Conservation (phyloP, 1,140 invertebrate species). For the Metaphire vulgaris region DNA sequence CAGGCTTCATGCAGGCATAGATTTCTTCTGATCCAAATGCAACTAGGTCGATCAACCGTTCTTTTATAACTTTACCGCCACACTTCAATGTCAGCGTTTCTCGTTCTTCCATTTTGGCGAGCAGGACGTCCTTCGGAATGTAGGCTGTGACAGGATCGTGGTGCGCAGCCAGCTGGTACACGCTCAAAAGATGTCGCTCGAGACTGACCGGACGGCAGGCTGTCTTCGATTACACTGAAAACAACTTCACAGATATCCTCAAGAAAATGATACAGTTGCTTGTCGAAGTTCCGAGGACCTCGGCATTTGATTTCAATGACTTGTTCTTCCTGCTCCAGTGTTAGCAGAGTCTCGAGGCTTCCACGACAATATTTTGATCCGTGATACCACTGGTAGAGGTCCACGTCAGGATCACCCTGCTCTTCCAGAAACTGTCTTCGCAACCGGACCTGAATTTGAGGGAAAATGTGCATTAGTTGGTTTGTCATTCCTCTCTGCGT, state of each 20-base stretch:
- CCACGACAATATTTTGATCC: conserved; percentile 71
- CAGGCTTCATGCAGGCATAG: conserved; percentile 47
- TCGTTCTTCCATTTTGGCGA: conserved; percentile 54
- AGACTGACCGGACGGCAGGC: conserved; percentile 64
- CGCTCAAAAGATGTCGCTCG: conserved; percentile 62
- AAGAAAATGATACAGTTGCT: conserved; percentile 62
- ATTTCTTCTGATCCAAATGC: conserved; percentile 61
- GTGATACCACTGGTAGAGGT: conserved; percentile 72
- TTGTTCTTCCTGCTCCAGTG: conserved; percentile 59
- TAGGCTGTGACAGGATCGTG: conserved; percentile 58
- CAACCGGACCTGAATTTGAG: conserved; percentile 66
- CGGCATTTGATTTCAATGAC: conserved; percentile 64
- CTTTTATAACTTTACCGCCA: conserved; percentile 54
- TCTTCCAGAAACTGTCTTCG: conserved; percentile 57
- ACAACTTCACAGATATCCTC: conserved; percentile 67
- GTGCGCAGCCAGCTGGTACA: conserved; percentile 56
- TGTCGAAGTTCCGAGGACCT: conserved; percentile 55
- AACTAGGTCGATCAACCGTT: conserved; percentile 63
- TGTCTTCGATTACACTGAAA: conserved; percentile 60
- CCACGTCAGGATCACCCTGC: conserved; percentile 55
- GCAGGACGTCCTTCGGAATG: conserved; percentile 59
- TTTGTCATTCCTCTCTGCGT: conserved; percentile 54
- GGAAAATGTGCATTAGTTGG: conserved; percentile 63
- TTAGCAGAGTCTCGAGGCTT: conserved; percentile 66
- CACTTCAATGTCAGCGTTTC: conserved; percentile 48